Evolutionary conservation across 1,140 invertebrate species (phyloP).

Genomic region (Oscheius sp.): DNA sequence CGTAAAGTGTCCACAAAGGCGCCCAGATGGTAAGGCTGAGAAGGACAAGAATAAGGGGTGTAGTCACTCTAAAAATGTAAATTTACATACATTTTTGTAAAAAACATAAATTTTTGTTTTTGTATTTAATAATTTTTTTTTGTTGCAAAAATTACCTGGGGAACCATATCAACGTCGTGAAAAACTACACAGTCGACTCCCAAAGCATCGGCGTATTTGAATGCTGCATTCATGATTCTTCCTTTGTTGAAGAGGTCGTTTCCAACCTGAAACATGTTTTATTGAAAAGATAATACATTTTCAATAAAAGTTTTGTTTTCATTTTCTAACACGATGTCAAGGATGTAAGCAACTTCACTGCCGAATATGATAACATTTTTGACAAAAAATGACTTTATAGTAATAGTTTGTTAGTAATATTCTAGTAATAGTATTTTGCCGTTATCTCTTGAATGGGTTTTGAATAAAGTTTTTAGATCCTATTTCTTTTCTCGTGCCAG

Average conservation of each 20-base stretch:
- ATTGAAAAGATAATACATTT: conserved; percentile 11
- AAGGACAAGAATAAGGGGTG: conserved; percentile 86
- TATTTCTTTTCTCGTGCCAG: no score
- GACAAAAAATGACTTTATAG: no score
- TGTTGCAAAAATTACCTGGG: conserved; percentile 61
- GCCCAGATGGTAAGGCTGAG: conserved; percentile 85
- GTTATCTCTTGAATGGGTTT: no score
- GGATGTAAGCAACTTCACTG: no score
- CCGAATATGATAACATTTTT: no score
- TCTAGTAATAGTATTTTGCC: no score
- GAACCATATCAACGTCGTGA: conserved; percentile 91
- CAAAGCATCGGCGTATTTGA: conserved; percentile 61
- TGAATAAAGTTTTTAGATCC: no score
- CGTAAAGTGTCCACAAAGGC: conserved; percentile 82
- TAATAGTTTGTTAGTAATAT: no score
- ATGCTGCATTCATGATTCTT: conserved; percentile 87
- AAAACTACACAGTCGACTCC: conserved; percentile 76
- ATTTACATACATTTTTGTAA: background rate
- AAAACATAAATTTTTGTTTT: background rate
- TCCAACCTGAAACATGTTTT: conserved; percentile 62
- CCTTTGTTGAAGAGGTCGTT: conserved; percentile 81
- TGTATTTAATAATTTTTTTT: background rate
- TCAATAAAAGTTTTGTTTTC: no score
- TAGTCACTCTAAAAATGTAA: conserved; percentile 70
- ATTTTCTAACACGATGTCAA: no score